Base-by-base conservation (phyloP, 2,113 vertebrate species). In the Apodemus sylvaticus region DNA sequence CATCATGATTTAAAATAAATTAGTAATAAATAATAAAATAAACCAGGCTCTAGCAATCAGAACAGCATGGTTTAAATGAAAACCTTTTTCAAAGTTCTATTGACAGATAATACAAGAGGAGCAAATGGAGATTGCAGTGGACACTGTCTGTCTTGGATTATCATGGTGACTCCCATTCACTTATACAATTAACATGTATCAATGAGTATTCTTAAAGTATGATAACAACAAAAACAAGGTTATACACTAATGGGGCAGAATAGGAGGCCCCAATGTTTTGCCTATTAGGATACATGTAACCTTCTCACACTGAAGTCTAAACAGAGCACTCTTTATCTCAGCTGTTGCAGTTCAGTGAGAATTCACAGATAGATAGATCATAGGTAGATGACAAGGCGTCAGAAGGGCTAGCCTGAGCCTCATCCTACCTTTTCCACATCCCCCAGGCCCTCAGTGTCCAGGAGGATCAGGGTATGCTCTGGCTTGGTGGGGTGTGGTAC, bases 391-490 rank as follows among this genome's bases (percentile, higher is more conserved):
- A 36, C 66, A 68, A 68, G 66, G 31, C 5, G 31, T 36, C 66
- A 68, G 13, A 68, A 16, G 66, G 31, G 31, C 66, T 48, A 5
- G 22, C 20, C 12, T 3, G 12, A 26, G 0, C 29, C 53, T 29
- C 26, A 5, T 3, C 76, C 94, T 77, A 98, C 98, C 97, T 64
- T 98, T 89, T 98, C 97, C 55, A 98, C 95, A 39, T 98, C 98
- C 0, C 97, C 98, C 53, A 98, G 93, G 5, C 97, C 98, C 55
- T 98, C 97, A 0, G 98, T 98, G 17, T 98, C 98, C 94, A 98
- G 91, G 87, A 98, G 97, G 70, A 98, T 96, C 68, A 98, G 96
- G 17, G 86, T 94, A 19, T 96, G 96, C 19, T 96, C 62, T 5
- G n/a, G 79, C 39, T 96, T 95, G 11, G 0, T 12, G 9, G 97